phyloP scores from a whole-genome alignment of 2,797 vertebrate genomes.

The Xiphorhynchus erythropygius region DNA sequence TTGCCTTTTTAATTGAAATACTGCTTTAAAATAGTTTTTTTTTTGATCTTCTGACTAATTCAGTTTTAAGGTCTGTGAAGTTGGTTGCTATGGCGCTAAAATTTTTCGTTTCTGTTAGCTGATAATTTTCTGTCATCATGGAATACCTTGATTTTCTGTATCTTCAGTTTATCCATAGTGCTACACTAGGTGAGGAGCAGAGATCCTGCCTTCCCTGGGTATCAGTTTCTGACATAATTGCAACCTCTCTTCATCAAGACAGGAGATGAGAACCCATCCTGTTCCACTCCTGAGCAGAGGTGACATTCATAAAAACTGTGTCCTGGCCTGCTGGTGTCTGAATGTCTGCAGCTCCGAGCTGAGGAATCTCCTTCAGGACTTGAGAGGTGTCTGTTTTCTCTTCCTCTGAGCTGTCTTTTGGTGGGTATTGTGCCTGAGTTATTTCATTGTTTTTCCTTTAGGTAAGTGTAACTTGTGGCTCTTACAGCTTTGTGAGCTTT shows the following conservation, averaged over 20 bases:
- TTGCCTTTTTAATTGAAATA: constrained; percentile 7
- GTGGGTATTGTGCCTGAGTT: not conserved
- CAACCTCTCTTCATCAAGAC: not conserved
- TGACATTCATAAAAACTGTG: not conserved
- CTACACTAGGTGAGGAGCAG: not conserved
- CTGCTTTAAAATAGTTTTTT: not conserved
- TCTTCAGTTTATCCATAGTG: not conserved
- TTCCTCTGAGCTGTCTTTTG: not conserved
- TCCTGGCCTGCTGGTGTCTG: not conserved
- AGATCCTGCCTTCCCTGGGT: not conserved
- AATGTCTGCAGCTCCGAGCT: not conserved
- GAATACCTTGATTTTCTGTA: not conserved
- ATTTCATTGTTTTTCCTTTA: not conserved
- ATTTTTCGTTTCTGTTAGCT: not conserved
- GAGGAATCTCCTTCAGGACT: not conserved
- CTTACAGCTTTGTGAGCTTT: not conserved
- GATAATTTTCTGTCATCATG: not conserved
- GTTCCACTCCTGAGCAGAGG: not conserved
- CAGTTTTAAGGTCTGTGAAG: not conserved
- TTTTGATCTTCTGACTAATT: constrained; percentile 2
- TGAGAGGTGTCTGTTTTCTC: not conserved
- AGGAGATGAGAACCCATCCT: not conserved
- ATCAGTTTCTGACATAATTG: not conserved
- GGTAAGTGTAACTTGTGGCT: not conserved
- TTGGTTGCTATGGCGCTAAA: constrained; percentile 4